phyloP scores from a whole-genome alignment of 1,140 invertebrate species.

The Camponotus pennsylvanicus region DNA sequence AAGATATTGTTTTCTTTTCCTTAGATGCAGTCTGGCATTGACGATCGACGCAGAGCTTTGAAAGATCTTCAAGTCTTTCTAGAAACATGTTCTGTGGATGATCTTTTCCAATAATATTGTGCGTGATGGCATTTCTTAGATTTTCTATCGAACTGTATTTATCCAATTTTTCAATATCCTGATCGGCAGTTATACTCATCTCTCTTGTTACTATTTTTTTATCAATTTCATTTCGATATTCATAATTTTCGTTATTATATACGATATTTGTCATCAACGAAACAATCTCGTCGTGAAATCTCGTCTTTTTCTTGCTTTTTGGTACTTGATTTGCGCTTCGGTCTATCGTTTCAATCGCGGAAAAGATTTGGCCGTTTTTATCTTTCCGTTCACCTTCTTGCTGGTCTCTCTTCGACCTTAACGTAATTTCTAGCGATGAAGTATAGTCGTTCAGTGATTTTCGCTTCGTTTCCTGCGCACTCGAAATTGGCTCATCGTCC shows the following conservation, averaged over 20 bases:
- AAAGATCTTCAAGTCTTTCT: neutral
- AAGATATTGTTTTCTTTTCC: slow-evolving; percentile 14
- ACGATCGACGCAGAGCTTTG: slow-evolving; percentile 28
- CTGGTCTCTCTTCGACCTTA: neutral
- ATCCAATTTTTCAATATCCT: slow-evolving; percentile 43
- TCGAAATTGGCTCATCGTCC: slow-evolving; percentile 10
- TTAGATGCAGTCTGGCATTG: slow-evolving; percentile 1
- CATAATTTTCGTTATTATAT: neutral
- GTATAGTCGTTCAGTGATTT: neutral
- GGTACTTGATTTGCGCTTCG: neutral
- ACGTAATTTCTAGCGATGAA: slow-evolving; percentile 6
- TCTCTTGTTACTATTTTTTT: neutral
- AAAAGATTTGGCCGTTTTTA: neutral
- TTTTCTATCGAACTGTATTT: slow-evolving; percentile 1
- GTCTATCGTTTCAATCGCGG: neutral
- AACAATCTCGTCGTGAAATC: slow-evolving; percentile 36
- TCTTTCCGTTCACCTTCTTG: neutral
- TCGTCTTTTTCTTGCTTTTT: neutral
- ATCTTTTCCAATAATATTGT: slow-evolving; percentile 11
- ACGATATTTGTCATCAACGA: slow-evolving; percentile 47
- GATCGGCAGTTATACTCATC: neutral
- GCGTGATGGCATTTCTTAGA: neutral
- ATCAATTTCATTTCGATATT: neutral
- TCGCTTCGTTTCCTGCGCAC: slow-evolving; percentile 7
- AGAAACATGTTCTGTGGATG: neutral